phyloP scores from a whole-genome alignment of 92 coral and sea anemone genomes.

The Zoanthus solanderi region DNA sequence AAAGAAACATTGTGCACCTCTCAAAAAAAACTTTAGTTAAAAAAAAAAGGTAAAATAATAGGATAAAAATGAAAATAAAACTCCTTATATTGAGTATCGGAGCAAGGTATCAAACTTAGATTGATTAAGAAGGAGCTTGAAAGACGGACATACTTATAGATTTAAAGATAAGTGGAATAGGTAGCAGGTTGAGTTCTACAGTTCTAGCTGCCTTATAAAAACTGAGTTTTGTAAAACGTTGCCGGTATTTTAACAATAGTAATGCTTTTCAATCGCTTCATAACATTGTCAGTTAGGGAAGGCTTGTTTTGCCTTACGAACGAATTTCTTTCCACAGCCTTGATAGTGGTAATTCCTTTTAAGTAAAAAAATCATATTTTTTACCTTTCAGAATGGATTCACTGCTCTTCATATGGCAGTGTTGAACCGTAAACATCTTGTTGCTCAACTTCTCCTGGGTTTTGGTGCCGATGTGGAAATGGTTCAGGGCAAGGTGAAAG shows the following conservation, averaged over 20 bases:
- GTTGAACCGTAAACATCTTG: constrained; percentile 75
- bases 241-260: no score
- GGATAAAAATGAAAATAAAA: neutral
- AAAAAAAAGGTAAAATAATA: neutral
- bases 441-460: constrained; percentile 89
- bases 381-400: constrained; percentile 66
- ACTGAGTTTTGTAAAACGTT: no score
- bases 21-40: neutral
- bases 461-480: constrained; percentile 90
- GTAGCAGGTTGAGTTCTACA: no score
- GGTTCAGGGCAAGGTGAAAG: constrained; percentile 84
- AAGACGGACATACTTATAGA: no score
- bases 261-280: no score
- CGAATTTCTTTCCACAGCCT: neutral
- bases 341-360: neutral
- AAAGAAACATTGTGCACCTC: neutral
- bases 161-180: no score
- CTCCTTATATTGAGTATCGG: no score
- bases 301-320: no score
- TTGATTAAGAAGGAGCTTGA: no score
- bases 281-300: no score
- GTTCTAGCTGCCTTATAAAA: no score
- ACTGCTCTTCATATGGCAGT: constrained; percentile 92
- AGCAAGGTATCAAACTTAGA: no score
- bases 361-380: neutral